These are phyloP conservation scores for Lucinisca nassula DNA, from an alignment of 2,888 invertebrate species.

Conservation along the genomic window DNA sequence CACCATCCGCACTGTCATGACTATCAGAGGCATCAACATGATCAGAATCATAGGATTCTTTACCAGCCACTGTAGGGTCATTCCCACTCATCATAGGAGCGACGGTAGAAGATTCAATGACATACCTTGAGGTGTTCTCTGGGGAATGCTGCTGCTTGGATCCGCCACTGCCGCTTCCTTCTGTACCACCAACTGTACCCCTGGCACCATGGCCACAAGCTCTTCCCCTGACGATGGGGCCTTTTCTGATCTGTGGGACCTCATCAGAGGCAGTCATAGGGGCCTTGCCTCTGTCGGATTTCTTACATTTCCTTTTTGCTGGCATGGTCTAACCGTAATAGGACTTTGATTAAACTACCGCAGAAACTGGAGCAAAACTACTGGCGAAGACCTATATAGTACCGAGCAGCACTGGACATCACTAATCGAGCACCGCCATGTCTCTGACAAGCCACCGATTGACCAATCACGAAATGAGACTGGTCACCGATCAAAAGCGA, in stretches of 20 bases:
- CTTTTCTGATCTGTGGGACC: conserved; percentile 36
- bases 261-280: conserved; percentile 39
- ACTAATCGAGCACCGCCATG: no score
- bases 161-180: conserved; percentile 29
- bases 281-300: conserved; percentile 39
- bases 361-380: conserved; percentile 17
- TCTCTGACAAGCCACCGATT: no score
- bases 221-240: conserved; percentile 31
- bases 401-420: no score
- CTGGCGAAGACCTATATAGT: conserved; percentile 12
- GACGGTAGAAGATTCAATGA: conserved; percentile 34
- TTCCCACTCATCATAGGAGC: conserved; percentile 36
- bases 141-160: conserved; percentile 33
- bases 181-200: conserved; percentile 31
- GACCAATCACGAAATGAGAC: no score
- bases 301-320: conserved; percentile 35
- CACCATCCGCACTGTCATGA: no score
- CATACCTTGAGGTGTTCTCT: conserved; percentile 26
- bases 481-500: no score
- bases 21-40: no score
- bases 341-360: conserved; percentile 8
- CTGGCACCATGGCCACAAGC: conserved; percentile 29
- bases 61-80: conserved; percentile 25
- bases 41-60: conserved; percentile 34
- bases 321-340: background rate